Evolutionary conservation across 2,888 invertebrate genomes (phyloP).

Genomic region (Dioctria linearis): DNA sequence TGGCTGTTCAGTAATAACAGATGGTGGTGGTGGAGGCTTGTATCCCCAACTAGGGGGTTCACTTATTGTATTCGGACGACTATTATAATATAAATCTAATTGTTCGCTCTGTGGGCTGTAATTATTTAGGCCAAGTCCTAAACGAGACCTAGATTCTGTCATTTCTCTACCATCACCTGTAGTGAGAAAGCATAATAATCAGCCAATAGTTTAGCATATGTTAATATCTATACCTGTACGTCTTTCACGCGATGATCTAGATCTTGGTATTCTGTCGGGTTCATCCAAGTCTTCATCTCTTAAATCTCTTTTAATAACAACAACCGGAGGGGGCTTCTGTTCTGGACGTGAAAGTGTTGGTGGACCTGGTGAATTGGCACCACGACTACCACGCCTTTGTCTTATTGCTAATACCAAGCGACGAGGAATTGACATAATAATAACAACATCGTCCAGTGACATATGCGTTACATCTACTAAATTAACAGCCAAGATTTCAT

Average conservation of each 20-base stretch:
- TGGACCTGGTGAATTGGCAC: slow-evolving; percentile 70
- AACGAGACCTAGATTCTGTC: slow-evolving; percentile 81
- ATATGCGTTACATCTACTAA: slow-evolving; percentile 97
- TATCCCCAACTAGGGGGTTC: slow-evolving; percentile 72
- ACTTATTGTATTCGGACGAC: slow-evolving; percentile 77
- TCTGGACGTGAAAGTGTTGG: slow-evolving; percentile 78
- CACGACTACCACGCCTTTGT: slow-evolving; percentile 80
- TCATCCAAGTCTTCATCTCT: slow-evolving; percentile 85
- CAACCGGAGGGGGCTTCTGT: slow-evolving; percentile 91
- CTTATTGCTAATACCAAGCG: slow-evolving; percentile 94
- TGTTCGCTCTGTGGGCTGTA: slow-evolving; percentile 79
- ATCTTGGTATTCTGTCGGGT: slow-evolving; percentile 73
- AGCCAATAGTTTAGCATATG: slow-evolving; percentile 22
- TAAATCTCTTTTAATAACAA: slow-evolving; percentile 90
- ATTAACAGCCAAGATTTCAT: slow-evolving; percentile 98
- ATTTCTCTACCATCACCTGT: slow-evolving; percentile 86
- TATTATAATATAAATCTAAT: slow-evolving; percentile 86
- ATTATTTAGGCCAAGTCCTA: slow-evolving; percentile 80
- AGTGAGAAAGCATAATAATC: slow-evolving; percentile 57
- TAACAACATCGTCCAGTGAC: slow-evolving; percentile 99
- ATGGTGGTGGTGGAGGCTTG: slow-evolving; percentile 77
- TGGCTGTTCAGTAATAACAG: slow-evolving; percentile 93
- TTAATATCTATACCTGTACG: slow-evolving; percentile 71
- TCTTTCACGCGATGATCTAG: slow-evolving; percentile 71
- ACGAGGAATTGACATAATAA: slow-evolving; percentile 99